Base-by-base conservation (phyloP, 2,797 vertebrate species). In the Rachycentron canadum region DNA sequence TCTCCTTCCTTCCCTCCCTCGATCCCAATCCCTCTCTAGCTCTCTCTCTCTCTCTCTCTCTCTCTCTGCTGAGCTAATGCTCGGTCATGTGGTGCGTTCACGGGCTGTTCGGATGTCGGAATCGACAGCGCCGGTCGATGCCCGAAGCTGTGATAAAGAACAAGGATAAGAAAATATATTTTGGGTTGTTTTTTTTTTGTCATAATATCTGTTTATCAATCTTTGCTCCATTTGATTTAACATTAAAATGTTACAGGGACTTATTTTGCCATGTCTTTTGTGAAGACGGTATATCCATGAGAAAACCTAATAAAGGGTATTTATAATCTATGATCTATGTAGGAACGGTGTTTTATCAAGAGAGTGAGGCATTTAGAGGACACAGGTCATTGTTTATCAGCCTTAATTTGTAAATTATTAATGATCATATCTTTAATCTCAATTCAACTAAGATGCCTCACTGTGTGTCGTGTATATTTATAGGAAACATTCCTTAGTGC, bases 81-180 rank as follows among this genome's bases (percentile, higher is more conserved):
- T 75, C 78, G 80, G 45, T 88, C 86, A 80, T 16, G 63, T 86
- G 92, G 0, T 80, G 89, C 86, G 36, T 93, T 92, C 78, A 82
- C 0, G 66, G 1, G 1, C 53, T 2, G 0, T 8, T 19, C 21
- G 63, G 59, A 81, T 13, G 30, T 84, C 21, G 52, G 30, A 0
- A 2, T 9, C 11, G 16, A 47, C 8, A 34, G 0, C 8, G 3
- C 8, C 2, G 1, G 8, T 26, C 8, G 14, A 26, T n/a, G 11
- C 10, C 28, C 12, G 53, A 11, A 14, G 32, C 21, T 5, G 13
- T 5, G 36, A 6, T 9, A 30, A 26, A 23, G 13, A 14, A 16
- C 47, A 30, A 12, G 10, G 38, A 12, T 12, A 9, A 2, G 36
- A 36, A 8, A 36, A 32, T n/a, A n/a, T n/a, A n/a, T n/a, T n/a